Conservation (phyloP, 2,113 vertebrate genomes). For the Oophaga pumilio region DNA sequence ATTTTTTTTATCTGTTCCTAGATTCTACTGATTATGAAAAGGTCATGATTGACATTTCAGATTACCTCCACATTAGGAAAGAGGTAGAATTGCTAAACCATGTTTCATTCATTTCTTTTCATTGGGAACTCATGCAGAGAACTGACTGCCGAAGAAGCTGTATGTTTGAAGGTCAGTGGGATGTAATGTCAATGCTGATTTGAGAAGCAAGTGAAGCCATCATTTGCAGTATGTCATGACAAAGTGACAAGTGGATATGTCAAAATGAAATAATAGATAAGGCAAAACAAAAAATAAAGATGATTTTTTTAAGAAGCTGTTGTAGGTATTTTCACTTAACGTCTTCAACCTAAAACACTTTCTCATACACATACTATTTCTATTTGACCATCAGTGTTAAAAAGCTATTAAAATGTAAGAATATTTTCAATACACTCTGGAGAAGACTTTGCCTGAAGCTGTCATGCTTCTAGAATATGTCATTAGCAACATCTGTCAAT, state of each 20-base stretch:
- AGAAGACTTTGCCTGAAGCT: constrained; percentile 38
- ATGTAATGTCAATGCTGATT: constrained; percentile 60
- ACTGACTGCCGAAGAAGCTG: constrained; percentile 57
- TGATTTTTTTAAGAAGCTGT: constrained; percentile 54
- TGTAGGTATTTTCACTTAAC: constrained; percentile 39
- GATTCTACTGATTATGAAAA: constrained; percentile 55
- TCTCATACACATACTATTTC: neutral
- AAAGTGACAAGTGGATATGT: constrained; percentile 59
- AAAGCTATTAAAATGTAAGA: constrained; percentile 32
- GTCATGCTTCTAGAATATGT: constrained; percentile 27
- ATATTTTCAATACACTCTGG: neutral
- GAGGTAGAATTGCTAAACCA: constrained; percentile 50
- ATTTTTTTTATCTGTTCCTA: neutral
- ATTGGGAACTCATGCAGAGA: constrained; percentile 58
- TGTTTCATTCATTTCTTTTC: constrained; percentile 58
- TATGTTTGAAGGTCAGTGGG: constrained; percentile 65
- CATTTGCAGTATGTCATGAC: constrained; percentile 61
- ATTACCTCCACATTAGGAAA: constrained; percentile 57
- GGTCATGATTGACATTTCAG: constrained; percentile 52
- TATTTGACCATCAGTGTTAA: constrained; percentile 31
- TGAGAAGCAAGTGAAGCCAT: constrained; percentile 65
- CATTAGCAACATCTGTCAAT: constrained; percentile 37
- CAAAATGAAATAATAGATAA: constrained; percentile 60
- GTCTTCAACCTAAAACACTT: neutral
- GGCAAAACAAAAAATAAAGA: constrained; percentile 56